A percentile compares a stretch with the other conserved stretches of the same genome.
Evolutionary conservation across 2,797 vertebrate genomes (phyloP).

Genomic region (Triplophysa yarkandensis): DNA sequence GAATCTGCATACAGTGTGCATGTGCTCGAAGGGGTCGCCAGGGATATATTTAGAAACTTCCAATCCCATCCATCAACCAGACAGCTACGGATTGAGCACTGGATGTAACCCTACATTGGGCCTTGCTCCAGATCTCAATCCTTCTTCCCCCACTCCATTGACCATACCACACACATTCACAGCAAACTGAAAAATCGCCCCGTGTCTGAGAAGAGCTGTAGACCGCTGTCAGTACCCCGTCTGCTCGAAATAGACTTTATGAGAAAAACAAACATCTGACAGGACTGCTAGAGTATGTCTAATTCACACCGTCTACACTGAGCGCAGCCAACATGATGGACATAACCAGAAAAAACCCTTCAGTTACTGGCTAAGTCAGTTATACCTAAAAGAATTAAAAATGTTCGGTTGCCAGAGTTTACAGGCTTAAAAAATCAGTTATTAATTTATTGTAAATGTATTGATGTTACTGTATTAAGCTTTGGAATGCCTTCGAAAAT

Average conservation of each 20-base stretch:
- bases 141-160: conserved; percentile 17
- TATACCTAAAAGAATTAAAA: background rate
- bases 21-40: conserved; percentile 53
- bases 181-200: conserved; percentile 36
- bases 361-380: background rate
- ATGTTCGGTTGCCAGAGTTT: background rate
- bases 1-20: conserved; percentile 49
- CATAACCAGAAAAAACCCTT: background rate
- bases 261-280: conserved; percentile 49
- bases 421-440: background rate
- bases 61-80: conserved; percentile 65
- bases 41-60: conserved; percentile 67
- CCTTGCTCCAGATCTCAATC: conserved; percentile 17
- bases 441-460: background rate
- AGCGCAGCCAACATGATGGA: background rate
- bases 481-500: no score
- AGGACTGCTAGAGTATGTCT: conserved; percentile 11
- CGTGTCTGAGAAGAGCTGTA: conserved; percentile 11
- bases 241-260: conserved; percentile 32
- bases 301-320: conserved; percentile 13
- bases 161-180: conserved; percentile 22
- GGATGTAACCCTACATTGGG: conserved; percentile 37
- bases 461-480: no score
- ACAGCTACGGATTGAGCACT: conserved; percentile 54
- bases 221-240: conserved; percentile 16